A percentile compares a stretch with the other conserved stretches of the same genome.
phyloP scores from a whole-genome alignment of 2,113 vertebrate genomes.

The Typhlomys cinereus region DNA sequence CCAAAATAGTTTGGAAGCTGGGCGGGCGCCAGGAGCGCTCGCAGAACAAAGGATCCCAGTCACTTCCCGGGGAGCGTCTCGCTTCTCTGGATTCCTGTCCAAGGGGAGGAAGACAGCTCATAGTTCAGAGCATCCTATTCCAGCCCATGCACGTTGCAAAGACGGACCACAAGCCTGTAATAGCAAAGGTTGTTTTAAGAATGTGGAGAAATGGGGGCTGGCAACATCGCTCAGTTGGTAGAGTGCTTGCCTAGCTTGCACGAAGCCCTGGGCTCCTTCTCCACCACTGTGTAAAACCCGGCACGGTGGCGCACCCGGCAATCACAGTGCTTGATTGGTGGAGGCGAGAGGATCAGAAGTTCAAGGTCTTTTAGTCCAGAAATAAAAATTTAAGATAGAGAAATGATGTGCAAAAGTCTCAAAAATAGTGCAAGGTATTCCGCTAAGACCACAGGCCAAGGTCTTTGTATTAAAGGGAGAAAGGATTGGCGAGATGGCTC shows the following conservation, averaged over 20 bases:
- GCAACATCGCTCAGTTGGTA: neutral
- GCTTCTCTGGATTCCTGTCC: constrained; percentile 7
- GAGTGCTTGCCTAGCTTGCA: neutral
- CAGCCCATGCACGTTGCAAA: constrained; percentile 6
- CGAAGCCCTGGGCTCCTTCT: neutral
- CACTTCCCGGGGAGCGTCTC: neutral
- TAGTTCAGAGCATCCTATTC: neutral
- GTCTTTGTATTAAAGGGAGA: neutral
- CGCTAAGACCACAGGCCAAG: neutral
- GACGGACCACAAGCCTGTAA: neutral
- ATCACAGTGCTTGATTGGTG: neutral
- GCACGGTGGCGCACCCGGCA: neutral
- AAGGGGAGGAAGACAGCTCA: constrained; percentile 9
- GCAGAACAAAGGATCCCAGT: constrained; percentile 7
- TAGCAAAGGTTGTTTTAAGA: neutral
- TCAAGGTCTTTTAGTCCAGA: neutral
- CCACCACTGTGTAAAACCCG: no score
- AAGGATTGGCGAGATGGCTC: neutral
- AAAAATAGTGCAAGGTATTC: neutral
- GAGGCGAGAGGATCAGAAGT: neutral
- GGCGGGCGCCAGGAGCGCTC: neutral
- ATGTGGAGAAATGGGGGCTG: neutral
- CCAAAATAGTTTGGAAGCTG: constrained; percentile 11
- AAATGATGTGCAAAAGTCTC: neutral
- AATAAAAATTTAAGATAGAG: no score